phyloP scores from a whole-genome alignment of 2,113 vertebrate species.

The Nicator chloris region DNA sequence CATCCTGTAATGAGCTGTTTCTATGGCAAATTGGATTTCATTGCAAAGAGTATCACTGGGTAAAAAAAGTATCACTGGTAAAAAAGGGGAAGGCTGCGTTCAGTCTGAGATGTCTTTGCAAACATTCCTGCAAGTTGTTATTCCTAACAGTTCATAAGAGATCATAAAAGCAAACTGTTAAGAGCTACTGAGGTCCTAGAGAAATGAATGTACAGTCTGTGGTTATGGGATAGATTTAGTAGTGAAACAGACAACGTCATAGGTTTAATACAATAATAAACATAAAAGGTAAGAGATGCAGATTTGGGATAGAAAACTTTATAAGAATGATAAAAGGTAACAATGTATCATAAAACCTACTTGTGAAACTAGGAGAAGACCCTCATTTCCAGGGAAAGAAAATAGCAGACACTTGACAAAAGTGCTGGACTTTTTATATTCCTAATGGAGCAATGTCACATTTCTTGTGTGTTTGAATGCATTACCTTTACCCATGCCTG shows the following conservation, averaged over 20 bases:
- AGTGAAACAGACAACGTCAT: slow-evolving; percentile 4
- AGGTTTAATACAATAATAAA: slow-evolving; percentile 52
- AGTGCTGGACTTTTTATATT: not conserved
- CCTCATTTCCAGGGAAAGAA: not conserved
- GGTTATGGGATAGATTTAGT: slow-evolving; percentile 63
- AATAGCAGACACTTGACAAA: not conserved
- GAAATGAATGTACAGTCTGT: slow-evolving; percentile 63
- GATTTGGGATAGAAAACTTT: slow-evolving; percentile 57
- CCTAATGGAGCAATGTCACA: not conserved
- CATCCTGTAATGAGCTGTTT: slow-evolving; percentile 45
- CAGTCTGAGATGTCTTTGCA: slow-evolving; percentile 61
- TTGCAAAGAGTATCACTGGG: not conserved
- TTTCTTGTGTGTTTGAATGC: not conserved
- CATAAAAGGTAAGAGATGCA: slow-evolving; percentile 53
- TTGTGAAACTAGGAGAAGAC: not conserved
- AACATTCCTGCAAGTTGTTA: slow-evolving; percentile 65
- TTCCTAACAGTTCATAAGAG: slow-evolving; percentile 67
- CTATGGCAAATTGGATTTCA: slow-evolving; percentile 37
- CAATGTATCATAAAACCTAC: not conserved
- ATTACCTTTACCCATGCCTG: not conserved
- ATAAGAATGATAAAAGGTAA: slow-evolving; percentile 34
- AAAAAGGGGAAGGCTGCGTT: slow-evolving; percentile 39
- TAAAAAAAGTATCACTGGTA: slow-evolving; percentile 27
- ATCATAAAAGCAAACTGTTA: slow-evolving; percentile 69
- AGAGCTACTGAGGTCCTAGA: slow-evolving; percentile 63